phyloP scores from a whole-genome alignment of 2,113 vertebrate species.

The Saccopteryx bilineata region DNA sequence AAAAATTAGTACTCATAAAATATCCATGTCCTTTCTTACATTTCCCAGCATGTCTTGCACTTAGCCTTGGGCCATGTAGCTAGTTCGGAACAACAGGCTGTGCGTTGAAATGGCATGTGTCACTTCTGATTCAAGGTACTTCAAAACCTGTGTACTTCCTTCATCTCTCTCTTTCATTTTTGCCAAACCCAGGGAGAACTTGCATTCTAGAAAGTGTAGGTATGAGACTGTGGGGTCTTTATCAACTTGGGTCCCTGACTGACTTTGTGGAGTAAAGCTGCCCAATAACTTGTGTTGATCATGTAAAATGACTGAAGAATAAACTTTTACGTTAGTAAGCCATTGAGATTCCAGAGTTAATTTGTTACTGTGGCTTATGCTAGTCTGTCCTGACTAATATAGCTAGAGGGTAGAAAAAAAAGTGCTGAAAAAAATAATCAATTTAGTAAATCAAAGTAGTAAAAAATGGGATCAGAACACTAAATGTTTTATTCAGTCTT shows the following conservation, averaged over 20 bases:
- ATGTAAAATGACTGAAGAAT: slow-evolving; percentile 19
- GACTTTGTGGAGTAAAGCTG: background rate
- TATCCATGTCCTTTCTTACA: background rate
- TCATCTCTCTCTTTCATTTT: background rate
- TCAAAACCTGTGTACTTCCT: background rate
- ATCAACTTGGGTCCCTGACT: background rate
- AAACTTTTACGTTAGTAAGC: background rate
- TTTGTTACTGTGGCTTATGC: background rate
- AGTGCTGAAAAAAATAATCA: slow-evolving; percentile 80
- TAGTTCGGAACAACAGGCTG: background rate
- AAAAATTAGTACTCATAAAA: background rate
- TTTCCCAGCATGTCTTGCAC: background rate
- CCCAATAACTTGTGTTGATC: background rate
- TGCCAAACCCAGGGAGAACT: background rate
- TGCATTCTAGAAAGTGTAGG: background rate
- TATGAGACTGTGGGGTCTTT: background rate
- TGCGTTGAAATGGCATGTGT: background rate
- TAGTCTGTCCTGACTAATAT: slow-evolving; percentile 34
- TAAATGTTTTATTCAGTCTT: slow-evolving; percentile 71
- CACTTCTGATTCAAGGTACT: background rate
- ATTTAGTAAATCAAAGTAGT: slow-evolving; percentile 74
- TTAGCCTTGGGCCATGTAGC: background rate
- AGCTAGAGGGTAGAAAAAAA: slow-evolving; percentile 68
- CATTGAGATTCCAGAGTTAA: background rate
- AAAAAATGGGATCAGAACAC: slow-evolving; percentile 81